A percentile compares a stretch with the other conserved stretches of the same genome.
Conservation (phyloP, 2,113 vertebrate genomes). For the Gymnarchus niloticus region DNA sequence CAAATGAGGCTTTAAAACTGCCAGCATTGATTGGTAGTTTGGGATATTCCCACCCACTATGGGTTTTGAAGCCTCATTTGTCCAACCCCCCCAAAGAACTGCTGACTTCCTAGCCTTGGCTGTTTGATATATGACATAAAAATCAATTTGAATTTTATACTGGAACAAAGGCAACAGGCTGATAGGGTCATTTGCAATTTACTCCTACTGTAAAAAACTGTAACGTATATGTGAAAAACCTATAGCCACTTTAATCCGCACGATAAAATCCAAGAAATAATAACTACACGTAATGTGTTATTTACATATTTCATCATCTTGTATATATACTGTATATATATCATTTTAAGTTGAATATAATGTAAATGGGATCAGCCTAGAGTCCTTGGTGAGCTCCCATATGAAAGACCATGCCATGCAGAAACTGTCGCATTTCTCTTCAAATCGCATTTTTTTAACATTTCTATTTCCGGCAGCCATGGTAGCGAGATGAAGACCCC, state of each 20-base stretch:
- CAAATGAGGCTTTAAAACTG: no score
- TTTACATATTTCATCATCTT: no score
- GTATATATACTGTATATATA: no score
- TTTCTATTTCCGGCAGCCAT: neutral
- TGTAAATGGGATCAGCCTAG: neutral
- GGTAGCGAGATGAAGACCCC: neutral
- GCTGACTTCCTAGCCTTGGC: neutral
- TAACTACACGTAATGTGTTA: no score
- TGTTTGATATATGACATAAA: neutral
- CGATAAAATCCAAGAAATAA: no score
- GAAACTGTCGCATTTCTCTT: neutral
- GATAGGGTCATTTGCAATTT: neutral
- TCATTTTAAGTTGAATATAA: no score
- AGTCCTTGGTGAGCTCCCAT: neutral
- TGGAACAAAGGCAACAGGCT: neutral
- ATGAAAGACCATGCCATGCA: neutral
- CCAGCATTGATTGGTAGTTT: no score
- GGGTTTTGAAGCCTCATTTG: no score
- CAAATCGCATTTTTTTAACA: neutral
- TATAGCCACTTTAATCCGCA: neutral
- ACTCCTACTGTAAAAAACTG: neutral
- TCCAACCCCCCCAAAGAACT: no score
- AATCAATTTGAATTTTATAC: slow-evolving; percentile 14
- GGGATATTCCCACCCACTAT: no score
- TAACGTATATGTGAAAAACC: neutral